These are phyloP conservation scores for Uloborus plumipes DNA, from an alignment of 2,888 invertebrate species.

Conservation along the genomic window DNA sequence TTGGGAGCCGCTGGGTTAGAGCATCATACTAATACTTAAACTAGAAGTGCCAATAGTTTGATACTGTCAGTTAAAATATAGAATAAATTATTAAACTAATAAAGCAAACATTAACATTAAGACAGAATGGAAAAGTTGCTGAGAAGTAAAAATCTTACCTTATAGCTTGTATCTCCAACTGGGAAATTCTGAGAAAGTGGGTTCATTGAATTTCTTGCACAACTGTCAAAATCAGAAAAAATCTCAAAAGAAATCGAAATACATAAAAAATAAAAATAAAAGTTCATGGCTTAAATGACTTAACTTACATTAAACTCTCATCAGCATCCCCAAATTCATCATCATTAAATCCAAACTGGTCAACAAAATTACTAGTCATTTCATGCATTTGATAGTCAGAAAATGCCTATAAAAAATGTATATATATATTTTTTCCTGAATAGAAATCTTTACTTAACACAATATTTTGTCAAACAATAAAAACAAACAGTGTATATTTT, in stretches of 20 bases:
- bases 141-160: neutral
- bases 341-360: constrained; percentile 78
- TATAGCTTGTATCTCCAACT: constrained; percentile 24
- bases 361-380: constrained; percentile 77
- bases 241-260: neutral
- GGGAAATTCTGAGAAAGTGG: constrained; percentile 33
- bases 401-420: constrained; percentile 11
- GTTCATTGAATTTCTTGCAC: constrained; percentile 37
- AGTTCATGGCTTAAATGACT: neutral
- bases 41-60: too few relatives aligned
- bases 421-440: neutral
- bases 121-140: too few relatives aligned
- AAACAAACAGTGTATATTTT: too few relatives aligned
- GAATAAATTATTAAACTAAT: too few relatives aligned
- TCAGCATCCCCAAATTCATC: constrained; percentile 78
- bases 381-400: constrained; percentile 75
- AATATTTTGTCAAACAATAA: too few relatives aligned
- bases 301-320: constrained; percentile 72
- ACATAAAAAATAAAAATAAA: neutral
- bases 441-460: neutral
- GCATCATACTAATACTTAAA: too few relatives aligned
- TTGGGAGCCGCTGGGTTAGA: too few relatives aligned
- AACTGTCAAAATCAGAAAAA: constrained; percentile 16
- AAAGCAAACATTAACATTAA: too few relatives aligned
- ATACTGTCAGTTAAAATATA: too few relatives aligned